Conservation (phyloP, 1,140 invertebrate genomes). For the Agrilus planipennis region DNA sequence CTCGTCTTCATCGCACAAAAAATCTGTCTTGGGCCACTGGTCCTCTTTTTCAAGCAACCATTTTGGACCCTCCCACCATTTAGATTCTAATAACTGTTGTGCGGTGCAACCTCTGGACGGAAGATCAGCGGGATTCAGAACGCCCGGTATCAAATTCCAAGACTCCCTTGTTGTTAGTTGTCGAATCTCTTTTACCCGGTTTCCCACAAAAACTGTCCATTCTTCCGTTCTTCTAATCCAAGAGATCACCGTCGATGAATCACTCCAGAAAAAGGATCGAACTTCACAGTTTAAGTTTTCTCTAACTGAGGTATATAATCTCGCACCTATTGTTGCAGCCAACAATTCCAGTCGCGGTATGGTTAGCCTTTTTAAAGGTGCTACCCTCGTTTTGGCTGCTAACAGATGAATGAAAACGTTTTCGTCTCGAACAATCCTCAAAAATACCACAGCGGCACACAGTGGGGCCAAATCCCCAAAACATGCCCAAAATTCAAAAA, state of each 20-base stretch:
- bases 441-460: conserved; percentile 4
- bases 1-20: background rate
- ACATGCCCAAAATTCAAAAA: too few relatives aligned
- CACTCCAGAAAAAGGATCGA: conserved; percentile 18
- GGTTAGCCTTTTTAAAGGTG: conserved; percentile 13
- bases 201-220: conserved; percentile 19
- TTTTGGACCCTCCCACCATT: conserved; percentile 3
- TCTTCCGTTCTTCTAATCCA: conserved; percentile 23
- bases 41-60: background rate
- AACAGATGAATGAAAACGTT: conserved; percentile 3
- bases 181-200: conserved; percentile 21
- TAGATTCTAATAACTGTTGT: background rate
- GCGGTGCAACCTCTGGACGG: background rate
- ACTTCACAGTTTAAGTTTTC: background rate
- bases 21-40: background rate
- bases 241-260: conserved; percentile 24
- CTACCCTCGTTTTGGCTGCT: conserved; percentile 14
- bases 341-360: conserved; percentile 17
- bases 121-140: conserved; percentile 32
- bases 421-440: background rate
- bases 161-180: background rate
- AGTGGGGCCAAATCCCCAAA: too few relatives aligned
- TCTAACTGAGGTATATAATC: background rate
- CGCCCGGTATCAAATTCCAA: conserved; percentile 22
- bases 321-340: background rate